These are phyloP conservation scores for Esox niger DNA, from an alignment of 2,113 vertebrate genomes.

Conservation along the genomic window DNA sequence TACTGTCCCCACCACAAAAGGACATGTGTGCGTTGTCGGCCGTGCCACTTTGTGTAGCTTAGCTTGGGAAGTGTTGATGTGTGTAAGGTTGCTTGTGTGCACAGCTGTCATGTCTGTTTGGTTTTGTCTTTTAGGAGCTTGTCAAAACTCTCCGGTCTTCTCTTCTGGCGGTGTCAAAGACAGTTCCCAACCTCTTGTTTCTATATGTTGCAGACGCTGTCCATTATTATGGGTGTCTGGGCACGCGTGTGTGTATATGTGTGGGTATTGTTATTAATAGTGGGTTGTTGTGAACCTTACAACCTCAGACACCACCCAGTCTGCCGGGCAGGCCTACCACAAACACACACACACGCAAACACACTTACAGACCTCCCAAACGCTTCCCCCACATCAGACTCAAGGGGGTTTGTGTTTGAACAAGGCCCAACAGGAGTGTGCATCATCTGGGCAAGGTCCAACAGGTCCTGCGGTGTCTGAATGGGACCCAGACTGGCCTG, in stretches of 20 bases:
- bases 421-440: neutral
- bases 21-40: neutral
- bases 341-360: neutral
- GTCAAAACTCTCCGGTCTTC: neutral
- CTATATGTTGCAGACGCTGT: neutral
- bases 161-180: neutral
- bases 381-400: neutral
- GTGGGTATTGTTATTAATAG: constrained; percentile 24
- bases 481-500: neutral
- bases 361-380: constrained; percentile 2
- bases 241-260: constrained; percentile 4
- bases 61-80: neutral
- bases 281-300: neutral
- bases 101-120: neutral
- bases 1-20: too few relatives aligned
- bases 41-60: neutral
- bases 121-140: neutral
- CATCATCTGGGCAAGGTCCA: neutral
- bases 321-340: constrained; percentile 10
- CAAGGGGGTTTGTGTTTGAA: too few relatives aligned
- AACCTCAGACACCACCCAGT: neutral
- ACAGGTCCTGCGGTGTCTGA: neutral
- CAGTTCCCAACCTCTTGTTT: neutral
- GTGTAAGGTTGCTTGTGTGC: neutral
- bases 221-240: neutral